Conservation (phyloP, 2,888 invertebrate genomes). For the Heteromurus nitidus region DNA sequence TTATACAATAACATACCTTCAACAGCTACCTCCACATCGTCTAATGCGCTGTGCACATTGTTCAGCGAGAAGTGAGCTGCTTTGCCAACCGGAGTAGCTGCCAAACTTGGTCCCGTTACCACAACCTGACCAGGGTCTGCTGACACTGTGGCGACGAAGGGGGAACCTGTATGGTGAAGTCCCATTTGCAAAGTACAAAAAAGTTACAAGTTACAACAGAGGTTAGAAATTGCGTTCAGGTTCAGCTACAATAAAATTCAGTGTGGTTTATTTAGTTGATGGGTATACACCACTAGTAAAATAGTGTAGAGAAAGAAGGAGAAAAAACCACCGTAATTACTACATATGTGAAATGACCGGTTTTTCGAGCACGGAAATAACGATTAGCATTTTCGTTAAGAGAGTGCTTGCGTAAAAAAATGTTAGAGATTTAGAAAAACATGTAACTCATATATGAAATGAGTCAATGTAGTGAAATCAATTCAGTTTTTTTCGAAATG, state of each 20-base stretch:
- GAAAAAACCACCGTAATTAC: slow-evolving; percentile 50
- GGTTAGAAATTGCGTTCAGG: too few species aligned
- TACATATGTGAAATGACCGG: slow-evolving; percentile 41
- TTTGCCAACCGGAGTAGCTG: slow-evolving; percentile 78
- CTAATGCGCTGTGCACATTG: slow-evolving; percentile 85
- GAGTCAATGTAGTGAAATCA: background rate
- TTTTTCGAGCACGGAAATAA: slow-evolving; percentile 34
- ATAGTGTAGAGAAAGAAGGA: background rate
- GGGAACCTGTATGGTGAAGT: slow-evolving; percentile 85
- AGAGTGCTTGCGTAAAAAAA: background rate
- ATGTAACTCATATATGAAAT: background rate
- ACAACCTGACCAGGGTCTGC: slow-evolving; percentile 80
- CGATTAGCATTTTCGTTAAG: slow-evolving; percentile 19
- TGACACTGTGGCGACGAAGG: slow-evolving; percentile 88
- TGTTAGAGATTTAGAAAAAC: background rate
- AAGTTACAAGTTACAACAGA: too few species aligned
- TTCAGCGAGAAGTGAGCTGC: slow-evolving; percentile 78
- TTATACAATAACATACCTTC: slow-evolving; percentile 86
- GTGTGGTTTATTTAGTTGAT: too few species aligned
- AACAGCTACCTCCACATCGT: slow-evolving; percentile 96
- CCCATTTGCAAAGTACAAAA: slow-evolving; percentile 45
- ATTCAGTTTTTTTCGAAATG: background rate
- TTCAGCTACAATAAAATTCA: too few species aligned
- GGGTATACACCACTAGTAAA: too few species aligned
- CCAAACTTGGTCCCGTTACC: slow-evolving; percentile 80